Evolutionary conservation across 2,888 invertebrate species (phyloP), one percentile per base, ranked within the genome.

Genomic region (Lycophotia porphyrea): DNA sequence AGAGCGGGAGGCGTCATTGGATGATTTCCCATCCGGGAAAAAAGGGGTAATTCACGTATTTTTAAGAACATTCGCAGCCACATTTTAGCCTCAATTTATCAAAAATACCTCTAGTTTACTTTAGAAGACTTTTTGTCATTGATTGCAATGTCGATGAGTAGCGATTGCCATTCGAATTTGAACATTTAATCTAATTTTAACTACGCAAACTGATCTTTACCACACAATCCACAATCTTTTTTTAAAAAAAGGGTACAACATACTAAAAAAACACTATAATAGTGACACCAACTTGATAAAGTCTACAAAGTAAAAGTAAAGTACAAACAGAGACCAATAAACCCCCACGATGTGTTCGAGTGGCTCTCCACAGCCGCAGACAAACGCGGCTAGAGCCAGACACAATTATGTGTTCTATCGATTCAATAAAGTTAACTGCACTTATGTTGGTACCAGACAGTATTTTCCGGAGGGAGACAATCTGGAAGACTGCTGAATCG

Each of bases 321-420:
- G 18, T 39, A 60, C 49, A 74, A 61, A 66, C 64, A 61, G 44
- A 71, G 47, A 31, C 36, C 42, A 31, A 44, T 7, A 71, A 42
- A 61, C 34, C 31, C 39, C 15, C 47, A 11, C 47, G 15, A 27
- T 34, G 24, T 15, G 39, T 24, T 61, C 15, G n/a, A 80, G 80
- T 49, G 49, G 66, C 52, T 15, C 65, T 74, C 60, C 42, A 24
- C n/a, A 24, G 21, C 27, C 49, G 65, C 74, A 44, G 58, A 73
- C 65, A 42, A n/a, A 2, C 55, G 52, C 47, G 21, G 1, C 21
- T 2, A 0, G 31, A 18, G 52, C 80, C 80, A 80, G 78, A 80
- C 74, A 78, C 74, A 74, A 52, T 11, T 34, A 36, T 39, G 36
- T 52, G 36, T n/a, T 39, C 31, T 63, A 72, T 77, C 31, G 61